Percentiles rank a stretch among this genome's conserved stretches.
Conservation (phyloP, 2,888 invertebrate genomes). For the Stenolophus ochropezus region DNA sequence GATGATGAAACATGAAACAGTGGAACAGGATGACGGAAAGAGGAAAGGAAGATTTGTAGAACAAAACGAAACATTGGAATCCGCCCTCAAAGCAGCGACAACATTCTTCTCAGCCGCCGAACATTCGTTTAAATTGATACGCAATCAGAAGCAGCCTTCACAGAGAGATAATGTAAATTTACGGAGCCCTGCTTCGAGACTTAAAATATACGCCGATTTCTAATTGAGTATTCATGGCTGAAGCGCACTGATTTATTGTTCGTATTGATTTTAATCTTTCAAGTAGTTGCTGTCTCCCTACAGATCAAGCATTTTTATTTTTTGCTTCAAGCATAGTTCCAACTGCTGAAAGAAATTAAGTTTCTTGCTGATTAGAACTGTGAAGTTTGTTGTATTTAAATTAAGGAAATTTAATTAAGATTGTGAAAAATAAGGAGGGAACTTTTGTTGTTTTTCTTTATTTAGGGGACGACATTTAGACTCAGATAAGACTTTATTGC, state of each 20-base stretch:
- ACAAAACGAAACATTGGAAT: neutral
- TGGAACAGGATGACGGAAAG: neutral
- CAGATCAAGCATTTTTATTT: conserved; percentile 20
- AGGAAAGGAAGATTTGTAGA: neutral
- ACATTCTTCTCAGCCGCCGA: conserved; percentile 38
- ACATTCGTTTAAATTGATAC: conserved; percentile 58
- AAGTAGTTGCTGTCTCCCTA: conserved; percentile 25
- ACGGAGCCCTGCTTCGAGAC: conserved; percentile 41
- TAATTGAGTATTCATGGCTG: conserved; percentile 68
- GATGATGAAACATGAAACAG: neutral
- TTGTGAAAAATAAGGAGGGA: conserved; percentile 15
- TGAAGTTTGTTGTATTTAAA: conserved; percentile 34
- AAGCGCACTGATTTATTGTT: conserved; percentile 57
- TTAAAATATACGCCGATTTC: conserved; percentile 65
- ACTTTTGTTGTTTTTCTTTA: neutral
- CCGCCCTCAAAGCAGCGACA: neutral
- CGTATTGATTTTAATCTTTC: conserved; percentile 58
- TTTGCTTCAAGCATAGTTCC: conserved; percentile 4
- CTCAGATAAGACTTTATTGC: neutral
- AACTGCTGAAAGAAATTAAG: neutral
- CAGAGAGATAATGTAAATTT: conserved; percentile 58
- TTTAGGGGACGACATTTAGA: neutral
- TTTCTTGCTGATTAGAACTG: conserved; percentile 21
- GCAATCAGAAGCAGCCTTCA: conserved; percentile 47
- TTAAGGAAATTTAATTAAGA: conserved; percentile 20